phyloP scores from a whole-genome alignment of 1,140 invertebrate genomes.

The Chlorops oryzae region DNA sequence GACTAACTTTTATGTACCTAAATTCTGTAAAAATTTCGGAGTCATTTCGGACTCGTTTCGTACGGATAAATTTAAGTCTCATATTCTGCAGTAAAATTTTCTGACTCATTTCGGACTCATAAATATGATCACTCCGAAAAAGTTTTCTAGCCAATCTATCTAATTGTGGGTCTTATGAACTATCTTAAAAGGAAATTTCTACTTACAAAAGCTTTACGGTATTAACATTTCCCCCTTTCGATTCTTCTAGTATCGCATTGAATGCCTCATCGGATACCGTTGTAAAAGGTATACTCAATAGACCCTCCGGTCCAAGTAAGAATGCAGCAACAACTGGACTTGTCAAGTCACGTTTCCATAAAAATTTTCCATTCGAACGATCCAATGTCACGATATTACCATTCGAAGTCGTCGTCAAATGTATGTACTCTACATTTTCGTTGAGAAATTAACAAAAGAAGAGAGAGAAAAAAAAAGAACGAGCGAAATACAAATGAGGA shows the following conservation, averaged over 20 bases:
- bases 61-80: too few species aligned
- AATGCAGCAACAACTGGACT: slow-evolving; percentile 91
- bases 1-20: too few species aligned
- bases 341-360: slow-evolving; percentile 81
- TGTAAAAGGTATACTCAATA: slow-evolving; percentile 83
- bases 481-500: slow-evolving; percentile 9
- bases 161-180: too few species aligned
- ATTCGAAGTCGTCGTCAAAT: slow-evolving; percentile 85
- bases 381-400: slow-evolving; percentile 77
- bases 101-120: too few species aligned
- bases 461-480: too few species aligned
- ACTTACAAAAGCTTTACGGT: slow-evolving; percentile 73
- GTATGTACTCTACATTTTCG: slow-evolving; percentile 78
- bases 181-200: not conserved
- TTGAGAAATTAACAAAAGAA: too few species aligned
- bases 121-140: too few species aligned
- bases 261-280: slow-evolving; percentile 83
- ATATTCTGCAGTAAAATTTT: too few species aligned
- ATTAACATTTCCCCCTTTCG: slow-evolving; percentile 56
- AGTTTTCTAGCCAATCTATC: too few species aligned
- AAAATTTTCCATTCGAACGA: slow-evolving; percentile 62
- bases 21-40: too few species aligned
- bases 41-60: too few species aligned
- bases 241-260: slow-evolving; percentile 62
- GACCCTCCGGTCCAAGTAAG: slow-evolving; percentile 67